phyloP scores from a whole-genome alignment of 1,140 invertebrate species.

The Bradysia coprophila region DNA sequence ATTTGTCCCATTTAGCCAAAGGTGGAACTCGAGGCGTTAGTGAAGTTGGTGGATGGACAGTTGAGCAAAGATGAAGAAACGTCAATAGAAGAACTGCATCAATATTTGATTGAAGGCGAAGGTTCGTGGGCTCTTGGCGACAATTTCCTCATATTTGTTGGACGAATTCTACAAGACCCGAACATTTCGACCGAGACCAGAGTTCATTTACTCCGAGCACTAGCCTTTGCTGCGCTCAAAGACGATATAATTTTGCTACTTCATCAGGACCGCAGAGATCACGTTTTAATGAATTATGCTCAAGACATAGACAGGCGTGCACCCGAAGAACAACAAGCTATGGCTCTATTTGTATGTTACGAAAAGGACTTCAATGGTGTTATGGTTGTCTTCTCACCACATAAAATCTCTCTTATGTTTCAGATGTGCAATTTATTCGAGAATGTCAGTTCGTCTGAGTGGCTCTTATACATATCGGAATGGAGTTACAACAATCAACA shows the following conservation, averaged over 20 bases:
- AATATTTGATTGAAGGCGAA: slow-evolving; percentile 73
- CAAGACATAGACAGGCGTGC: slow-evolving; percentile 61
- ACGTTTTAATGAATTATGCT: slow-evolving; percentile 79
- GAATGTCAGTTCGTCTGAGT: slow-evolving; percentile 74
- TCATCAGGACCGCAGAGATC: slow-evolving; percentile 76
- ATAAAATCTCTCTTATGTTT: too few species aligned
- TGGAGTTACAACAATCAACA: slow-evolving; percentile 56
- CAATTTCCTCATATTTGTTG: slow-evolving; percentile 66
- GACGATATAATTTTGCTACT: slow-evolving; percentile 79
- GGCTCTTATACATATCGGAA: slow-evolving; percentile 83
- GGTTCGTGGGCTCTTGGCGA: slow-evolving; percentile 83
- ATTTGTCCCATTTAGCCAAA: slow-evolving; percentile 26
- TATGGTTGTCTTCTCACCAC: too few species aligned
- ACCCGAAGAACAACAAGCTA: slow-evolving; percentile 55
- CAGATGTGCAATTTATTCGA: slow-evolving; percentile 84
- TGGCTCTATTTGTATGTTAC: slow-evolving; percentile 59
- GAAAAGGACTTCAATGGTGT: not conserved
- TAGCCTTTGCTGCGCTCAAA: slow-evolving; percentile 58
- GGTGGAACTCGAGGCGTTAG: slow-evolving; percentile 41
- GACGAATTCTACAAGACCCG: slow-evolving; percentile 44
- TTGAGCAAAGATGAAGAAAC: slow-evolving; percentile 45
- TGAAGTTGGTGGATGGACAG: slow-evolving; percentile 38
- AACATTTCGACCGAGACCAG: slow-evolving; percentile 33
- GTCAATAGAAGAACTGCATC: slow-evolving; percentile 59
- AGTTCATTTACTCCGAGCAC: slow-evolving; percentile 42